Evolutionary conservation across 2,113 vertebrate genomes (phyloP).

Genomic region (Seriola rivoliana): DNA sequence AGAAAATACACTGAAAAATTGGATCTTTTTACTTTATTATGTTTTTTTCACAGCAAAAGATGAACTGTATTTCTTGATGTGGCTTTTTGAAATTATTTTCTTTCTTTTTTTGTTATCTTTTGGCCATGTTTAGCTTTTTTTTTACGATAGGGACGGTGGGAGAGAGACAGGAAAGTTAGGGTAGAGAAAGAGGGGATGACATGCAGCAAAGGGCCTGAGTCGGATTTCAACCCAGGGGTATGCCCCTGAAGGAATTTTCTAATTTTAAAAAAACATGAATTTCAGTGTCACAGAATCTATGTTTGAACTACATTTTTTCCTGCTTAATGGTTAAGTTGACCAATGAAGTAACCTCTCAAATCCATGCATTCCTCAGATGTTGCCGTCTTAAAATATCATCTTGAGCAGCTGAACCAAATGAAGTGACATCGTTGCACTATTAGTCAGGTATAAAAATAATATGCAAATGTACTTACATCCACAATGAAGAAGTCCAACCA

Average conservation of each 20-base stretch:
- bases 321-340: background rate
- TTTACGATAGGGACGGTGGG: no score
- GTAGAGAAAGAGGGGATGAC: no score
- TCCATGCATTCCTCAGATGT: background rate
- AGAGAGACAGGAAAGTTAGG: no score
- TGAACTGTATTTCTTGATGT: no score
- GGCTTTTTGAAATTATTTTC: no score
- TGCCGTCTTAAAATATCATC: background rate
- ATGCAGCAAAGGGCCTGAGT: no score
- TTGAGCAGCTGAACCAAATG: background rate
- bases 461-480: constrained; percentile 90
- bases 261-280: background rate
- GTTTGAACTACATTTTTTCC: background rate
- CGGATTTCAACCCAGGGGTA: no score
- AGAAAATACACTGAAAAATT: background rate
- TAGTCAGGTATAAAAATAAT: background rate
- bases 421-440: background rate
- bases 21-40: background rate
- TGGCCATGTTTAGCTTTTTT: no score
- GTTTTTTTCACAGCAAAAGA: background rate
- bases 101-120: no score
- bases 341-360: background rate
- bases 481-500: constrained; percentile 99
- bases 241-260: background rate
- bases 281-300: background rate